Evolutionary conservation across 2,797 vertebrate species (phyloP).

Genomic region (Chloroceryle inda): DNA sequence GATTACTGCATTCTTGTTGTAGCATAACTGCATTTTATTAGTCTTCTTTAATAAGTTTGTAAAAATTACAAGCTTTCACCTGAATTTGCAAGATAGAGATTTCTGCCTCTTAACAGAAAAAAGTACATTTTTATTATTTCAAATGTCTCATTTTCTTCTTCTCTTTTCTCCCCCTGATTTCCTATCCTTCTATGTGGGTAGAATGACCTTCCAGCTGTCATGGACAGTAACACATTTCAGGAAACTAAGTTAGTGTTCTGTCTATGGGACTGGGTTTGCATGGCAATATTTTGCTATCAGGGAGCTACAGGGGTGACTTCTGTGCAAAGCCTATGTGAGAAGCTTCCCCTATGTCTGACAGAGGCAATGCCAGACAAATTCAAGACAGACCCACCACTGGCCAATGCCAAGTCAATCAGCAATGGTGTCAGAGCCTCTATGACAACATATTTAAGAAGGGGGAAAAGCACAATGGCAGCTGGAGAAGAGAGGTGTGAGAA

Average conservation of each 20-base stretch:
- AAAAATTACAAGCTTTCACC: background rate
- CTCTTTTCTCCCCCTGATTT: background rate
- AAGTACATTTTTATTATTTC: background rate
- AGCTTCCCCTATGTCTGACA: background rate
- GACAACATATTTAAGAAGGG: too few relatives aligned
- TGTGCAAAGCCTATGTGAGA: background rate
- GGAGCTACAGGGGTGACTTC: background rate
- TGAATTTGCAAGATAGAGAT: background rate
- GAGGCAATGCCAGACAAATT: background rate
- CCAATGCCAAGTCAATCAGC: background rate
- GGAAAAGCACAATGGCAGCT: too few relatives aligned
- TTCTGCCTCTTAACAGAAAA: background rate
- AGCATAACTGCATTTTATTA: background rate
- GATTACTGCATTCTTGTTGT: background rate
- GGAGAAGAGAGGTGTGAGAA: too few relatives aligned
- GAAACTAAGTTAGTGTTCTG: background rate
- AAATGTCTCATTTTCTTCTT: background rate
- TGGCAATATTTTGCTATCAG: background rate
- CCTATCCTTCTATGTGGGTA: background rate
- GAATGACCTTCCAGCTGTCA: accelerated
- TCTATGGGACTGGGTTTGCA: background rate
- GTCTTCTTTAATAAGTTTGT: background rate
- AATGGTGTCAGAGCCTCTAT: too few relatives aligned
- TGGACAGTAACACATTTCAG: background rate
- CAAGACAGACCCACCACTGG: background rate